A percentile compares a stretch with the other conserved stretches of the same genome.
These are phyloP conservation scores for Habrosyne pyritoides DNA, from an alignment of 2,888 invertebrate species.

Conservation along the genomic window DNA sequence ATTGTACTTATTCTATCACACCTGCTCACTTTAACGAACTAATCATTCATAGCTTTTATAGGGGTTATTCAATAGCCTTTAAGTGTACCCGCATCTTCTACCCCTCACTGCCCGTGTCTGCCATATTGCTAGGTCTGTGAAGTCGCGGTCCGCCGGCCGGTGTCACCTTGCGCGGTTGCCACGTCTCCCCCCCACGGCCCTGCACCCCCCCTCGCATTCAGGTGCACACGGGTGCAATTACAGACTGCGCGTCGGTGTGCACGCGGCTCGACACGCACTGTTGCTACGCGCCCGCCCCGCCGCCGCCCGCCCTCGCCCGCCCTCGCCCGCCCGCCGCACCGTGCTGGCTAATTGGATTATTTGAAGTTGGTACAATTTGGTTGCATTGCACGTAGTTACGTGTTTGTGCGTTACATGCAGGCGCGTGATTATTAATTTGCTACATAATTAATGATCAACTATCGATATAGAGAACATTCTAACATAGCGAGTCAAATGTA, in stretches of 20 bases:
- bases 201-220: conserved; percentile 7
- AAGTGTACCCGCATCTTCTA: not conserved
- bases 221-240: conserved; percentile 8
- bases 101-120: not conserved
- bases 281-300: not conserved
- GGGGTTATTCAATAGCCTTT: not conserved
- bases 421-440: not conserved
- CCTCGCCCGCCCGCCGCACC: no score
- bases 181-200: conserved; percentile 9
- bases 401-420: not conserved
- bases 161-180: conserved; percentile 24
- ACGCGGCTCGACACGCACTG: not conserved
- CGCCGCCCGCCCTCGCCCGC: no score
- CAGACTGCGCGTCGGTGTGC: not conserved
- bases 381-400: not conserved
- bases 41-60: not conserved
- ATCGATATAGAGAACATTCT: no score
- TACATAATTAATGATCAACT: not conserved
- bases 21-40: not conserved
- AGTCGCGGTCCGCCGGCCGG: conserved; percentile 20
- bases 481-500: no score
- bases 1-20: not conserved
- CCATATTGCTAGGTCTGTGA: conserved; percentile 1
- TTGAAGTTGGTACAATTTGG: not conserved
- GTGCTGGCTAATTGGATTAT: not conserved